Evolutionary conservation across 2,113 vertebrate species (phyloP), one percentile per base, ranked within the genome.

Genomic region (Myiozetetes cayanensis): DNA sequence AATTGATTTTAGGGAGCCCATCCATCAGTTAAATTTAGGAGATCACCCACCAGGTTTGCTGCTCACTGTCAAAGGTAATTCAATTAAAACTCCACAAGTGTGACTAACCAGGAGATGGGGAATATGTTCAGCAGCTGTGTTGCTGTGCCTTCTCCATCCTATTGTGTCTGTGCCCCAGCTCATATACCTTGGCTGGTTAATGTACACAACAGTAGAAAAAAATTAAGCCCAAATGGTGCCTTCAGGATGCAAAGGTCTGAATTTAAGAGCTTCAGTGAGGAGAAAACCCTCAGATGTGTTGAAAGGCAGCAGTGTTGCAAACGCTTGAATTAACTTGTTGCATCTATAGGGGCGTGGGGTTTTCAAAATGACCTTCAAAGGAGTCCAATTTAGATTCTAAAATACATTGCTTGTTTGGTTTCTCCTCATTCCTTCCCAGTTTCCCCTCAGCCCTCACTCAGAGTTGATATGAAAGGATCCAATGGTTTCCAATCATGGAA

Each of bases 1-100:
- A 99, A 99, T 99, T 99, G 98, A 99, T 99, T 99, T 99, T 98
- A 98, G 98, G 98, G 97, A 97, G 95, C 94, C 96, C 96, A 97
- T 97, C 93, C 93, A 94, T 98, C 95, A 96, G 89, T 93, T 95
- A 67, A 87, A 86, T 95, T 97, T 97, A 98, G 93, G 55, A 88
- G 95, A 97, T 98, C 97, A 97, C 95, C 98, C 98, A 98, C 97
- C 95, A 98, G 97, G 98, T 98, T 97, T 96, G 97, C 96, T 97
- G 98, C 95, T 98, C 89, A 97, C 98, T 99, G 98, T 98, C 98
- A 99, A 98, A 98, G 98, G 98, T 98, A 99, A 99, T 99, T 99
- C 98, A 99, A 98, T 99, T 99, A 99, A 98, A 98, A 98, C 97
- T 97, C 97, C 98, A 93, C 95, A 94, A 98, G 98, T 98, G 98